Percentiles rank a stretch among this genome's conserved stretches.
These are phyloP conservation scores for Lutjanus campechanus DNA, from an alignment of 2,797 vertebrate genomes.

Conservation along the genomic window DNA sequence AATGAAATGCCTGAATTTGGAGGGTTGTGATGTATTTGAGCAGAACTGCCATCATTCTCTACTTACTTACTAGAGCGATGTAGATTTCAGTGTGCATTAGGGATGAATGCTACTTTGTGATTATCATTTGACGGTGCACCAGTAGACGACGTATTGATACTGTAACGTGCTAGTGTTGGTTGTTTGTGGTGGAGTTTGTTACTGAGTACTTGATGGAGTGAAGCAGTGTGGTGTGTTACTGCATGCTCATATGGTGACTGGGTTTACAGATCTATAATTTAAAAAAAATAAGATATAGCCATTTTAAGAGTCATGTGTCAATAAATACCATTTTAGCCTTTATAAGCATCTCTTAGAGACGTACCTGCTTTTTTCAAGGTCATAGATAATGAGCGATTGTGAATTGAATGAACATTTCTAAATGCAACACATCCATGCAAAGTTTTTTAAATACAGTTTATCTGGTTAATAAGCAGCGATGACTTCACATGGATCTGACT, in stretches of 20 bases:
- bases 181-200: slow-evolving; percentile 51
- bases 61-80: slow-evolving; percentile 34
- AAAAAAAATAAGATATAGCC: slow-evolving; percentile 58
- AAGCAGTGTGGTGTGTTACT: slow-evolving; percentile 46
- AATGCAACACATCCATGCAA: slow-evolving; percentile 51
- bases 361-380: slow-evolving; percentile 46
- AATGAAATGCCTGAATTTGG: slow-evolving; percentile 57
- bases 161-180: slow-evolving; percentile 41
- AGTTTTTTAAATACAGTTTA: slow-evolving; percentile 24
- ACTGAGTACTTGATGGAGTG: slow-evolving; percentile 56
- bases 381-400: slow-evolving; percentile 36
- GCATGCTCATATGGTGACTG: slow-evolving; percentile 46
- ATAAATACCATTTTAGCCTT: slow-evolving; percentile 81
- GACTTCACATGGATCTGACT: slow-evolving; percentile 34
- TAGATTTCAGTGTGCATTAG: slow-evolving; percentile 48
- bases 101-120: slow-evolving; percentile 57
- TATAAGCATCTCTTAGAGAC: slow-evolving; percentile 54
- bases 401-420: slow-evolving; percentile 54
- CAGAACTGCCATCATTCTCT: slow-evolving; percentile 44
- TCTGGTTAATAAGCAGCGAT: slow-evolving; percentile 15
- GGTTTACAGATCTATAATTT: slow-evolving; percentile 62
- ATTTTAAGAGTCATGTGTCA: slow-evolving; percentile 77
- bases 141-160: slow-evolving; percentile 43
- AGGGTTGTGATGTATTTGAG: slow-evolving; percentile 46
- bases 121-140: slow-evolving; percentile 44